Conservation (phyloP, 1,140 invertebrate species). For the Hetaerina americana region DNA sequence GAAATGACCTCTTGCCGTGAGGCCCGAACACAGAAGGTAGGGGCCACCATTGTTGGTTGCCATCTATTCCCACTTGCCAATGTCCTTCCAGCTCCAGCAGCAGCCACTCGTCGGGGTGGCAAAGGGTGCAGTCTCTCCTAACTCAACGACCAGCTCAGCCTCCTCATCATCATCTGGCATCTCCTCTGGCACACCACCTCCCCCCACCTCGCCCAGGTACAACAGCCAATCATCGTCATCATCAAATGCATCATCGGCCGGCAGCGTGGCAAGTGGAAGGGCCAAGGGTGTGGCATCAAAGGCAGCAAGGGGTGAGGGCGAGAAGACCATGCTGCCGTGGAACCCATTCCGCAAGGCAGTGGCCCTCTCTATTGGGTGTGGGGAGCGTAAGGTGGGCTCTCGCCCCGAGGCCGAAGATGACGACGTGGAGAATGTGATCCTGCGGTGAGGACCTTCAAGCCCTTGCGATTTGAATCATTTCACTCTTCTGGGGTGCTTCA, state of each 20-base stretch:
- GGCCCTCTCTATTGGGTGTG: neutral
- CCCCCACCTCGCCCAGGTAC: neutral
- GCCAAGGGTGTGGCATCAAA: neutral
- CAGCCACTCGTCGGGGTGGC: neutral
- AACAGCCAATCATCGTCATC: neutral
- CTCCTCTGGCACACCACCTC: neutral
- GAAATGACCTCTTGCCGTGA: too few relatives aligned
- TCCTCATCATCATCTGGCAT: neutral
- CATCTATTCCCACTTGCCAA: neutral
- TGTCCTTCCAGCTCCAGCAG: neutral
- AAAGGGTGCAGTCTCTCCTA: neutral
- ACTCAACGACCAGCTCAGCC: neutral
- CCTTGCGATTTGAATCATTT: too few relatives aligned
- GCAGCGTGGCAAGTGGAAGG: neutral
- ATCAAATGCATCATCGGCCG: neutral
- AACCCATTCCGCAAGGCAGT: neutral
- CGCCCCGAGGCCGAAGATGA: neutral
- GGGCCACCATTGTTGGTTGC: too few relatives aligned
- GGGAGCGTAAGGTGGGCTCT: neutral
- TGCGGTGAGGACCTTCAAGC: neutral
- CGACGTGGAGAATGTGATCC: neutral
- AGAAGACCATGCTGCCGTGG: neutral
- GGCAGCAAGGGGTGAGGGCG: too few relatives aligned
- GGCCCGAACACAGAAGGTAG: too few relatives aligned
- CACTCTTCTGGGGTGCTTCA: too few relatives aligned